These are phyloP conservation scores for Dryobotodes eremita DNA, from an alignment of 2,888 invertebrate species.

Conservation along the genomic window DNA sequence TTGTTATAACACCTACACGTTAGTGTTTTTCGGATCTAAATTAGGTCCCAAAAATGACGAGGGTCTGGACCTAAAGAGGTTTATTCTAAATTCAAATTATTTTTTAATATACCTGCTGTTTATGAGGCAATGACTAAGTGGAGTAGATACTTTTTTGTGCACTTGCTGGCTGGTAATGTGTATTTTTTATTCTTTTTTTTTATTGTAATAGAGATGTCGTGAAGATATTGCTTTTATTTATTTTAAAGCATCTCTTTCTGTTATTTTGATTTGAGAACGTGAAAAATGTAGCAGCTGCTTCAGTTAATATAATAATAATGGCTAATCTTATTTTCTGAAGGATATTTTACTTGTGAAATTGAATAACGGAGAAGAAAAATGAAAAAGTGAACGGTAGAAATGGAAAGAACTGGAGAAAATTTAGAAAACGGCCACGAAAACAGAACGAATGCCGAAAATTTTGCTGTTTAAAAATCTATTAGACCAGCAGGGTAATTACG, in stretches of 20 bases:
- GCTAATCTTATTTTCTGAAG: not conserved
- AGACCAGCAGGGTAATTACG: no score
- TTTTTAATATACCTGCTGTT: constrained; percentile 60
- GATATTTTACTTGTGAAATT: not conserved
- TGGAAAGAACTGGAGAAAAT: no score
- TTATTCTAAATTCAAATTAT: constrained; percentile 57
- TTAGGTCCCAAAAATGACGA: constrained; percentile 62
- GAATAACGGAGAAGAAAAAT: not conserved
- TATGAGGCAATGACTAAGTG: constrained; percentile 53
- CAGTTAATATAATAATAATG: not conserved
- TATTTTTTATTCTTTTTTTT: constrained; percentile 26
- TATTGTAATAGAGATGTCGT: constrained; percentile 27
- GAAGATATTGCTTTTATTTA: constrained; percentile 45
- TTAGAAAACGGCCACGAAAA: not conserved
- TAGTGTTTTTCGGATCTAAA: constrained; percentile 68
- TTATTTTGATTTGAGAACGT: constrained; percentile 7
- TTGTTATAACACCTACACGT: constrained; percentile 74
- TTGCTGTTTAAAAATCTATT: not conserved
- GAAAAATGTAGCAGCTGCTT: constrained; percentile 37
- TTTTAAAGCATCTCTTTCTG: constrained; percentile 22
- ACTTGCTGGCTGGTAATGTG: constrained; percentile 11
- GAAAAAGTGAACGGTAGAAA: not conserved
- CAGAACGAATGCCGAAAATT: no score
- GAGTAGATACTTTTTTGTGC: constrained; percentile 27
- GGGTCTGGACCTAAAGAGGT: constrained; percentile 50